Conservation (phyloP, 2,888 invertebrate species). For the Steinernema carpocapsae region DNA sequence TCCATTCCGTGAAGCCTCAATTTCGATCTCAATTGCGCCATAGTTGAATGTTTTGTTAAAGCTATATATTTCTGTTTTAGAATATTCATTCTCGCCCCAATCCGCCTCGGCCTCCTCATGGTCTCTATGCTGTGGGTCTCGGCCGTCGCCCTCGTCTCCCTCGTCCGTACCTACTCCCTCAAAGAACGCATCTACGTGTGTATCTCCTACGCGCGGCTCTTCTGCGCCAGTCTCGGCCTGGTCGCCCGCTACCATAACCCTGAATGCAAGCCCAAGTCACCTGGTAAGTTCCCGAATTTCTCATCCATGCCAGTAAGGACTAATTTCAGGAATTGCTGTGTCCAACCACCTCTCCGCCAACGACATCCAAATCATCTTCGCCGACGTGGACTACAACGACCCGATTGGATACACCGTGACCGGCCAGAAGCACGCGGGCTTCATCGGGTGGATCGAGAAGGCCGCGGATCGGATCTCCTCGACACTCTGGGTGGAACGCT, state of each 20-base stretch:
- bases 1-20: too few relatives aligned
- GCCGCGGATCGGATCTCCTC: conserved; percentile 36
- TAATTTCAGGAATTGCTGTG: conserved; percentile 39
- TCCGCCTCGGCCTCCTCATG: not conserved
- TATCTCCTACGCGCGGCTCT: conserved; percentile 34
- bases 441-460: conserved; percentile 44
- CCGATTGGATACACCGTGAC: conserved; percentile 43
- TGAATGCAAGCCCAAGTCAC: conserved; percentile 39
- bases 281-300: not conserved
- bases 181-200: conserved; percentile 35
- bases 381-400: conserved; percentile 37
- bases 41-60: too few relatives aligned
- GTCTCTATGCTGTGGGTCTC: conserved; percentile 9
- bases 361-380: conserved; percentile 43
- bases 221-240: conserved; percentile 41
- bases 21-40: too few relatives aligned
- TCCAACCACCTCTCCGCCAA: conserved; percentile 44
- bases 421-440: conserved; percentile 41
- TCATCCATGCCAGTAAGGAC: too few relatives aligned
- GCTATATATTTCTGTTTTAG: not conserved
- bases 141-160: conserved; percentile 18
- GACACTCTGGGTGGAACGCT: conserved; percentile 39
- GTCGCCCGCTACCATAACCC: conserved; percentile 39
- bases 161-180: conserved; percentile 9
- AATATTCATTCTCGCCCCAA: not conserved